Evolutionary conservation across 2,797 vertebrate genomes (phyloP).

Genomic region (Melanotaenia nigrans): DNA sequence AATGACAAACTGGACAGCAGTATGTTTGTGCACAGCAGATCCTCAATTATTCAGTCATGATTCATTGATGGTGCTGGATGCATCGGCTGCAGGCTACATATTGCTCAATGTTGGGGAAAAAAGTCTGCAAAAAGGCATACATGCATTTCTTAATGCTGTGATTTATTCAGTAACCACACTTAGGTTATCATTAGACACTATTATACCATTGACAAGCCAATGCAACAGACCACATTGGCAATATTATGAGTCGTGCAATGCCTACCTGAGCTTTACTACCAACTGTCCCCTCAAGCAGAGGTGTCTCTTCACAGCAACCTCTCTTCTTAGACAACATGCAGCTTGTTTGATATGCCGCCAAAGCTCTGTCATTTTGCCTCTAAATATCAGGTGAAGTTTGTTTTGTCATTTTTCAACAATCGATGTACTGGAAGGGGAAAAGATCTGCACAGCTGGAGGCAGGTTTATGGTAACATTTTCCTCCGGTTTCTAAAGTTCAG

Average conservation of each 20-base stretch:
- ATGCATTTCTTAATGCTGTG: constrained; percentile 49
- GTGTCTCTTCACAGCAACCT: constrained; percentile 40
- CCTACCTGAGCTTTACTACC: constrained; percentile 38
- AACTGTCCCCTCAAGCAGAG: constrained; percentile 45
- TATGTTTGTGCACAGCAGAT: constrained; percentile 48
- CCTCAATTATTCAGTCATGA: constrained; percentile 52
- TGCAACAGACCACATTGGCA: constrained; percentile 29
- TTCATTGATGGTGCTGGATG: constrained; percentile 40
- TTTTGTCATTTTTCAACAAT: constrained; percentile 69
- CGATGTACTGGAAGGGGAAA: constrained; percentile 59
- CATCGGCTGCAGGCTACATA: constrained; percentile 33
- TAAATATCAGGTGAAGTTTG: constrained; percentile 65
- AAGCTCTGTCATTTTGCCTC: constrained; percentile 55
- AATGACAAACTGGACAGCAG: constrained; percentile 59
- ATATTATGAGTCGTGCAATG: constrained; percentile 38
- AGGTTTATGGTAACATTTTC: constrained; percentile 73
- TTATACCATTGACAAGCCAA: constrained; percentile 40
- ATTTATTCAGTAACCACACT: constrained; percentile 43
- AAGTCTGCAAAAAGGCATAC: constrained; percentile 19
- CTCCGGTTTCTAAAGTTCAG: constrained; percentile 74
- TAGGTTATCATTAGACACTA: constrained; percentile 48
- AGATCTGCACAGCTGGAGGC: constrained; percentile 72
- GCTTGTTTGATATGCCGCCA: constrained; percentile 52
- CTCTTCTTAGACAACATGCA: constrained; percentile 27
- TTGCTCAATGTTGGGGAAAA: constrained; percentile 31